Evolutionary conservation across 2,888 invertebrate species (phyloP).

Genomic region (Anticlea derivata): DNA sequence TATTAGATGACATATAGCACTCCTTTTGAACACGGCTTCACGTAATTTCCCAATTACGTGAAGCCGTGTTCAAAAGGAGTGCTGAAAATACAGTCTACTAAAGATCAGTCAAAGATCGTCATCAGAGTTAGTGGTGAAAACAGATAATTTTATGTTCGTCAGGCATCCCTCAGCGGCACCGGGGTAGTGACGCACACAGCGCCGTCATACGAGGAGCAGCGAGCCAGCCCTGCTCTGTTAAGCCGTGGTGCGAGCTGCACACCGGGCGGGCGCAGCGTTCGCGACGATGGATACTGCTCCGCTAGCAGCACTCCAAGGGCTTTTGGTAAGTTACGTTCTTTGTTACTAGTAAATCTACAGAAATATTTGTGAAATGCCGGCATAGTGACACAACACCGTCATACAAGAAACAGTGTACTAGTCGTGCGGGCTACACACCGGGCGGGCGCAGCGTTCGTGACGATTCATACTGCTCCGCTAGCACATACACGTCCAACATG

Average conservation of each 20-base stretch:
- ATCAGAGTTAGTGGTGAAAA: too few species aligned
- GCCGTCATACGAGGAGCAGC: conserved; percentile 76
- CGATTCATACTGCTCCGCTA: conserved; percentile 87
- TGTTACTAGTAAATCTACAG: too few species aligned
- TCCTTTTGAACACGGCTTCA: too few species aligned
- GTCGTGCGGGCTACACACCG: conserved; percentile 67
- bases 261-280: conserved; percentile 71
- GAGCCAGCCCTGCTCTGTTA: conserved; percentile 71
- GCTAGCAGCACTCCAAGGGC: conserved; percentile 87
- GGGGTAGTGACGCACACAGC: conserved; percentile 73
- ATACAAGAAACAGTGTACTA: conserved; percentile 76
- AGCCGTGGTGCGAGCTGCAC: conserved; percentile 64
- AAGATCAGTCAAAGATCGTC: too few species aligned
- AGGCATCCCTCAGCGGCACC: conserved; percentile 65
- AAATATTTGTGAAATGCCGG: too few species aligned
- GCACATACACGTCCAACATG: too few species aligned
- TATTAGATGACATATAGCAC: too few species aligned
- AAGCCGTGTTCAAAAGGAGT: too few species aligned
- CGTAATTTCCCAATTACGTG: too few species aligned
- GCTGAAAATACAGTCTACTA: too few species aligned
- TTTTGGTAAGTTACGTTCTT: conserved; percentile 70
- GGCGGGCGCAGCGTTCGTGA: conserved; percentile 80
- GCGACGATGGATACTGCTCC: conserved; percentile 87
- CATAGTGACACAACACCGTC: conserved; percentile 75
- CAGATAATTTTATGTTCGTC: conserved; percentile 8